Percentiles rank a stretch among this genome's conserved stretches.
phyloP scores from a whole-genome alignment of 1,140 invertebrate genomes.

The Nephila pilipes region DNA sequence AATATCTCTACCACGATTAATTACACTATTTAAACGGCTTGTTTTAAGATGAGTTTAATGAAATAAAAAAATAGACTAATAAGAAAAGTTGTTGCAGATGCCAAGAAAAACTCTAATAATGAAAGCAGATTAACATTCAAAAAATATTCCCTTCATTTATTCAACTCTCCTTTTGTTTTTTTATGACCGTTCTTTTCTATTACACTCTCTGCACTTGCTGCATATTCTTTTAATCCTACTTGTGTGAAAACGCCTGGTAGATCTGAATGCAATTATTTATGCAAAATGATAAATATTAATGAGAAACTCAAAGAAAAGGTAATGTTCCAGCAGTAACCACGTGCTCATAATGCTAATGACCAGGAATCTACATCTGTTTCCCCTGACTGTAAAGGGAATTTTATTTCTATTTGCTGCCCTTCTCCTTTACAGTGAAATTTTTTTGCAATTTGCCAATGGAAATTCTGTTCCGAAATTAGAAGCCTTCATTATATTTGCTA shows the following conservation, averaged over 20 bases:
- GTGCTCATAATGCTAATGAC: constrained; percentile 61
- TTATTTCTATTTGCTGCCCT: no score
- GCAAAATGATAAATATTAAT: constrained; percentile 75
- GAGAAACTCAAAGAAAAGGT: constrained; percentile 14
- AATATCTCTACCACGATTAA: background rate
- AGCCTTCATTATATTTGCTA: no score
- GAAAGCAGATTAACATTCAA: constrained; percentile 63
- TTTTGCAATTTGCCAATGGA: no score
- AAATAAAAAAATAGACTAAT: background rate
- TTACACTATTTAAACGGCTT: background rate
- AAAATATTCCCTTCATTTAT: constrained; percentile 66
- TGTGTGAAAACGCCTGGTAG: background rate
- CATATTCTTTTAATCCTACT: constrained; percentile 48
- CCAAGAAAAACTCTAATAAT: constrained; percentile 26
- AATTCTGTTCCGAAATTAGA: no score
- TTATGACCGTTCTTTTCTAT: background rate
- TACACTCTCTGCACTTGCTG: background rate
- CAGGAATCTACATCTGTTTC: constrained; percentile 57
- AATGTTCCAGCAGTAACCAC: background rate
- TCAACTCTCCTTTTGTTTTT: constrained; percentile 8
- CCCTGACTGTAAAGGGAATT: no score
- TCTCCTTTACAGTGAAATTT: no score
- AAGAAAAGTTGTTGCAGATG: background rate
- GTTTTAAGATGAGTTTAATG: background rate
- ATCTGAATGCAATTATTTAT: constrained; percentile 64